Evolutionary conservation across 2,888 invertebrate genomes (phyloP).

Genomic region (Alsophila aescularia): DNA sequence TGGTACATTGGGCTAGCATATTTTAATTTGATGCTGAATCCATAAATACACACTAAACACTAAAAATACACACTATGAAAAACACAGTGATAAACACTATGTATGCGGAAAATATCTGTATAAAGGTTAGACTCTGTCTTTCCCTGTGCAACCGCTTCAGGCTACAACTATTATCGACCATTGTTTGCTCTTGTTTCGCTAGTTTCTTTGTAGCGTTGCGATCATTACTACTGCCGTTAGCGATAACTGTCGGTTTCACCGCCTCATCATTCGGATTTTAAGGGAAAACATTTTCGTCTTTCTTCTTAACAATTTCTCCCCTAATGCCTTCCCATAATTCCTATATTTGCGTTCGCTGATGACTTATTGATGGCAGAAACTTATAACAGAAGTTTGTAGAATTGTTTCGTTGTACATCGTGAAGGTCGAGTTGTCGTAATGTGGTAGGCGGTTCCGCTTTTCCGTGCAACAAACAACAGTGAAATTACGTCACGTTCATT

Average conservation of each 20-base stretch:
- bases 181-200: conserved; percentile 50
- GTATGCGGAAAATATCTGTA: too few species aligned
- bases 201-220: conserved; percentile 36
- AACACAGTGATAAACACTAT: too few species aligned
- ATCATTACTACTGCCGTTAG: conserved; percentile 25
- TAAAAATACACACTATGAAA: too few species aligned
- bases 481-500: conserved; percentile 35
- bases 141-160: not conserved
- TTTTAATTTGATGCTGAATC: too few species aligned
- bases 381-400: conserved; percentile 12
- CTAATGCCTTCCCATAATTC: conserved; percentile 10
- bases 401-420: conserved; percentile 19
- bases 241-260: conserved; percentile 21
- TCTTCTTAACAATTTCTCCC: conserved; percentile 9
- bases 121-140: not conserved
- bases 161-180: conserved; percentile 38
- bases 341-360: not conserved
- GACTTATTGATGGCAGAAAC: conserved; percentile 12
- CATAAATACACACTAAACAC: too few species aligned
- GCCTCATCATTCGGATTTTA: conserved; percentile 7
- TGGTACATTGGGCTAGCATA: too few species aligned
- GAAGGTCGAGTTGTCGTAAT: conserved; percentile 34
- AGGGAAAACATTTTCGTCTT: conserved; percentile 10
- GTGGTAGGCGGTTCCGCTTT: conserved; percentile 37
- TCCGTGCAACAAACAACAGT: conserved; percentile 34